Conservation (phyloP, 2,888 invertebrate species). For the Caenorhabditis uteleia region DNA sequence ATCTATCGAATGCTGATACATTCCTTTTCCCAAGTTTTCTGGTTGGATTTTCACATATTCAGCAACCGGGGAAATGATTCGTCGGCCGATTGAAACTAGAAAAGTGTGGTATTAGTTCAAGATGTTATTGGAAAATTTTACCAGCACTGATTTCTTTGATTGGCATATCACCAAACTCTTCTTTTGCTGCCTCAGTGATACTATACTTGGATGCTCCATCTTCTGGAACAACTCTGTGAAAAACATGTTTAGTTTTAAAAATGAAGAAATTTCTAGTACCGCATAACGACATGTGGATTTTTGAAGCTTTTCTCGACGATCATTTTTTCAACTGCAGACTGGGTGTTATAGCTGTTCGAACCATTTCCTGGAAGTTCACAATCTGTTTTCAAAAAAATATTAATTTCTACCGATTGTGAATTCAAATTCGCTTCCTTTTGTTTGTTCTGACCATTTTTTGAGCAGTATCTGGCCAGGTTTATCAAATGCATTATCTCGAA, state of each 20-base stretch:
- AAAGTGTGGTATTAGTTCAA: neutral
- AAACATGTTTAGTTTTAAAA: neutral
- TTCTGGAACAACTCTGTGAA: conserved; percentile 84
- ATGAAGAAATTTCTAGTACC: too few relatives aligned
- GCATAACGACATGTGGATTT: conserved; percentile 21
- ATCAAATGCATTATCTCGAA: conserved; percentile 70
- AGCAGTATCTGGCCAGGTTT: conserved; percentile 69
- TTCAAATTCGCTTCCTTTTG: conserved; percentile 77
- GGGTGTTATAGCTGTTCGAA: conserved; percentile 25
- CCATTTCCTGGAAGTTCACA: conserved; percentile 34
- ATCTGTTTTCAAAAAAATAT: neutral
- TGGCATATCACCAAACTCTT: conserved; percentile 85
- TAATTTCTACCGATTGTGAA: conserved; percentile 79
- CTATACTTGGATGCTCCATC: conserved; percentile 92
- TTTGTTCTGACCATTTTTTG: conserved; percentile 74
- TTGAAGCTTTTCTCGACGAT: conserved; percentile 1
- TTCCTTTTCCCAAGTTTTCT: conserved; percentile 89
- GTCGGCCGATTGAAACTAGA: conserved; percentile 79
- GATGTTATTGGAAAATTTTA: conserved; percentile 61
- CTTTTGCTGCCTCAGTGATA: conserved; percentile 81
- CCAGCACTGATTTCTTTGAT: conserved; percentile 83
- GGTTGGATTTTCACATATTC: conserved; percentile 93
- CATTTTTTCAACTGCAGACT: conserved; percentile 14
- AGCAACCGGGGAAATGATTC: conserved; percentile 87
- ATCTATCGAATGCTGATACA: conserved; percentile 89